Evolutionary conservation across 2,113 vertebrate genomes (phyloP), one percentile per base, ranked within the genome.

Genomic region (Saimiri boliviensis): DNA sequence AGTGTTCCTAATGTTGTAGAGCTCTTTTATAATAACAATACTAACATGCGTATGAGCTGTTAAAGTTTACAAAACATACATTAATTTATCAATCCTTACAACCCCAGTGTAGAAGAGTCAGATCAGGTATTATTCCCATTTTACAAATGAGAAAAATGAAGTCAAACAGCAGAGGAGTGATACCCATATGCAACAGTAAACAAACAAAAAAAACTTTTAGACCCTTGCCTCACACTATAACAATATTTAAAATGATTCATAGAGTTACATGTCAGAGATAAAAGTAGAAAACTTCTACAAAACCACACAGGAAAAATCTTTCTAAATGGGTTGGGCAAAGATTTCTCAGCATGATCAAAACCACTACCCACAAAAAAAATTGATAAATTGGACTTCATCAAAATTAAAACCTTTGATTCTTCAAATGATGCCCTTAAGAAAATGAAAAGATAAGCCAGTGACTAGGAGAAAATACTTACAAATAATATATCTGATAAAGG

Each of bases 131-230:
- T 79, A 93, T 74, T 83, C 76, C 9, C 70, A 86, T 87, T 95
- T 94, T 87, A 95, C n/a, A 82, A 90, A 40, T 76, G 66, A 95
- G 84, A 79, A 91, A 89, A 96, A n/a, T 13, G 4, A 89, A 89
- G 23, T 81, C 37, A 93, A 91, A 96, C 54, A 94, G 60, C 20
- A 94, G 32, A 89, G 56, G 27, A 68, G 35, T 45, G 40, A 68
- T 63, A 91, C 35, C 16, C 47, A 85, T 58, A 82, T 63, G 68
- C 52, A 88, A 96, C 92, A 92, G 25, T 32, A 92, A 84, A 58
- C 37, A 79, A 95, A 49, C 16, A 32, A 93, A 21, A 92, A 92
- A 89, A 8, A n/a, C 27, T 89, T 49, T 71, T 54, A 84, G 37
- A 85, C 3, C 23, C 19, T 83, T 60, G 88, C 23, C 42, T 93